Evolutionary conservation across 2,888 invertebrate genomes (phyloP).

Genomic region (Nudaria mundana): DNA sequence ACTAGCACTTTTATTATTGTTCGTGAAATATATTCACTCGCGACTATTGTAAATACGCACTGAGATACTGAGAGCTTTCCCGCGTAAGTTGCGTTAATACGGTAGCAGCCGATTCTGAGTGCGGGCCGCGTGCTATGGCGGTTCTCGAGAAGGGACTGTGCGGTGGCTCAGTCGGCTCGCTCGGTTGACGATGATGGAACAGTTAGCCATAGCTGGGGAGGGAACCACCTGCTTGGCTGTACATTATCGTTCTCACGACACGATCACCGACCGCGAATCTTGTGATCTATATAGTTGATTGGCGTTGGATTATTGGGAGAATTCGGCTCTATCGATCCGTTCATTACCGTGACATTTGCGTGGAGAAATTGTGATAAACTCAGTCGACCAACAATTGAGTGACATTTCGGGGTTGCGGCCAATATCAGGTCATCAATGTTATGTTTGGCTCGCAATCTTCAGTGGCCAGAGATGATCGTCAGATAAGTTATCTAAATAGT

Average conservation of each 20-base stretch:
- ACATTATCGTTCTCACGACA: constrained; percentile 76
- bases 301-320: constrained; percentile 69
- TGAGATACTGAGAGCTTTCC: constrained; percentile 28
- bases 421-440: constrained; percentile 60
- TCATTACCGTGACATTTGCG: constrained; percentile 69
- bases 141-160: constrained; percentile 66
- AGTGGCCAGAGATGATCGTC: constrained; percentile 48
- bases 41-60: constrained; percentile 22
- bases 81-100: constrained; percentile 33
- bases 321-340: constrained; percentile 60
- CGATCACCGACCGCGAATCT: constrained; percentile 63
- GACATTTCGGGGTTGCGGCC: constrained; percentile 50
- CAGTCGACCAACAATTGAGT: constrained; percentile 54
- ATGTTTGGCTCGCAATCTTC: constrained; percentile 57
- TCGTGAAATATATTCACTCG: constrained; percentile 35
- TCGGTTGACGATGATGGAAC: constrained; percentile 65
- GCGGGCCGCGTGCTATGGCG: constrained; percentile 61
- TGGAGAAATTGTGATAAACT: constrained; percentile 55
- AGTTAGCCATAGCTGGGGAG: constrained; percentile 72
- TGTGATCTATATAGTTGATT: constrained; percentile 77
- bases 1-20: constrained; percentile 29
- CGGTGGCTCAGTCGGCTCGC: constrained; percentile 55
- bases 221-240: constrained; percentile 68
- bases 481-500: constrained; percentile 67
- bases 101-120: constrained; percentile 27